These are phyloP conservation scores for Drosophila tropicalis DNA, from an alignment of 1,140 invertebrate genomes.

Conservation along the genomic window DNA sequence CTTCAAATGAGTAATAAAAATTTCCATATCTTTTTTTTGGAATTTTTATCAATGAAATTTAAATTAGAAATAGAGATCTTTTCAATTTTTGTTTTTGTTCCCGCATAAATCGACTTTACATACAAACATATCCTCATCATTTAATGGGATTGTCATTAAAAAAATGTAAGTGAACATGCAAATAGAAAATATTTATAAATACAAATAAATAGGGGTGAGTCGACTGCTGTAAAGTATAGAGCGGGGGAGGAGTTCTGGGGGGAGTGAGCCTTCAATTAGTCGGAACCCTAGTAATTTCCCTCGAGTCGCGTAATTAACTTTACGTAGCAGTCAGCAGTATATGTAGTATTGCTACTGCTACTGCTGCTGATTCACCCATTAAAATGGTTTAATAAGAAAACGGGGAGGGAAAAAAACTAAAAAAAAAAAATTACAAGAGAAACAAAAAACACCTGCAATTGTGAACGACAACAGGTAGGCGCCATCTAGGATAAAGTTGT, in stretches of 20 bases:
- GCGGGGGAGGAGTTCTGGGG: neutral
- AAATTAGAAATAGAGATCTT: neutral
- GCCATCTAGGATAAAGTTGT: constrained; percentile 8
- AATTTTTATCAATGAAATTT: constrained; percentile 1
- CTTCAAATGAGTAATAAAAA: neutral
- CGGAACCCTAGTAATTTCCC: constrained; percentile 22
- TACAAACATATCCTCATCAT: neutral
- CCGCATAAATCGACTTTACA: neutral
- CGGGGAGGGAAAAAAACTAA: no score
- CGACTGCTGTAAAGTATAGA: neutral
- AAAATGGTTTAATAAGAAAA: constrained; percentile 23
- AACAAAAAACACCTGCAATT: constrained; percentile 4
- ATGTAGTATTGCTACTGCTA: neutral
- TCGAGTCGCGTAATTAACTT: constrained; percentile 21
- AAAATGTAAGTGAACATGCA: constrained; percentile 44
- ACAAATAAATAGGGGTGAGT: constrained; percentile 8
- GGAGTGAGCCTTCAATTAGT: constrained; percentile 39
- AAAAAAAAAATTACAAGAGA: neutral
- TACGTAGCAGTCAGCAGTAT: neutral
- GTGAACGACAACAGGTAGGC: constrained; percentile 8
- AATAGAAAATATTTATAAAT: constrained; percentile 43
- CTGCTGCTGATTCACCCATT: constrained; percentile 25
- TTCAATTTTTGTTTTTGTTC: neutral
- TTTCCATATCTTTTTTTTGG: neutral
- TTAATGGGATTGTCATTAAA: constrained; percentile 37